phyloP scores from a whole-genome alignment of 1,140 invertebrate species.

The Drosophila takahashii region DNA sequence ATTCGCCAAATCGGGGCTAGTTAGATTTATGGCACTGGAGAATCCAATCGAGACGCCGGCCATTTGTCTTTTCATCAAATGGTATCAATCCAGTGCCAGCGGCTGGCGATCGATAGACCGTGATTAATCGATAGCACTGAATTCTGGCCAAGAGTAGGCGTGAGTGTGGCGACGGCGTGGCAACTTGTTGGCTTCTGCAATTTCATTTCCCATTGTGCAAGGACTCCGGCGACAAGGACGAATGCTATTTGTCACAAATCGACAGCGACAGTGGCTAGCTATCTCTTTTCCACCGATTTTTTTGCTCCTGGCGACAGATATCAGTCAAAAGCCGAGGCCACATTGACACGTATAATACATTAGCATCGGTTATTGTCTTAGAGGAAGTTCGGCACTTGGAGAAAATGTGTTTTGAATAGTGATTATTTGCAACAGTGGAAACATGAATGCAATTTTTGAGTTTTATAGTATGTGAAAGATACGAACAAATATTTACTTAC shows the following conservation, averaged over 20 bases:
- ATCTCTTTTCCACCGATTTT: neutral
- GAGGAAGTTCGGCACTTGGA: constrained; percentile 30
- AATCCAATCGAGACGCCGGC: constrained; percentile 36
- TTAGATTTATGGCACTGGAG: constrained; percentile 22
- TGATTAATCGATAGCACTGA: constrained; percentile 48
- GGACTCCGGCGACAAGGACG: constrained; percentile 22
- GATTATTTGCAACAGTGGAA: no score
- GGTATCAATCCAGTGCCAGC: constrained; percentile 21
- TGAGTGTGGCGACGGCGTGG: neutral
- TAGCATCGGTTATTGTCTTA: constrained; percentile 73
- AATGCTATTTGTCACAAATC: constrained; percentile 65
- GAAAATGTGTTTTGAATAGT: neutral
- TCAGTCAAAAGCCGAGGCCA: constrained; percentile 68
- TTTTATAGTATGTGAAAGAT: no score
- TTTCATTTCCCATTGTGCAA: constrained; percentile 14
- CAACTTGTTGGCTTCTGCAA: constrained; percentile 53
- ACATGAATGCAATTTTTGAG: no score
- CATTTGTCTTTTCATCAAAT: constrained; percentile 49
- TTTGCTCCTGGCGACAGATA: constrained; percentile 34
- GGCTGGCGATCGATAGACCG: constrained; percentile 21
- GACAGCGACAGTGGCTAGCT: constrained; percentile 42
- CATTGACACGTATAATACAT: constrained; percentile 76
- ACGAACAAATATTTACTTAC: no score
- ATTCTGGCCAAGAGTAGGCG: neutral
- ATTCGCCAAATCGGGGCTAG: neutral